Conservation (phyloP, 2,888 invertebrate genomes). For the Tachina lurida region DNA sequence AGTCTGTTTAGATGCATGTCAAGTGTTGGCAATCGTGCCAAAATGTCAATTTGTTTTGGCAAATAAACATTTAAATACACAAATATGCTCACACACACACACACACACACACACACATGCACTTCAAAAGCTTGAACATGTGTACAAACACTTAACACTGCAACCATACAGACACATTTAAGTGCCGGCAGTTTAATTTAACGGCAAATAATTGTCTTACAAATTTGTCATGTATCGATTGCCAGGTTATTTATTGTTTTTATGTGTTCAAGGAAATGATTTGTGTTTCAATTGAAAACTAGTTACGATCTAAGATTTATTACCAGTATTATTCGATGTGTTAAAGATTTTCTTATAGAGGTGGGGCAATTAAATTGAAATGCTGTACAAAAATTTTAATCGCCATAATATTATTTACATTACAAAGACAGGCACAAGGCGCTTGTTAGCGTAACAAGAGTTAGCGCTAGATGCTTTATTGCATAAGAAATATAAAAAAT, state of each 20-base stretch:
- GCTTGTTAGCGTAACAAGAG: too few relatives aligned
- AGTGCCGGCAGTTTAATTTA: not conserved
- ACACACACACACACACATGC: not conserved
- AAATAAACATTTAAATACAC: slow-evolving; percentile 55
- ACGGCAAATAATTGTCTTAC: slow-evolving; percentile 63
- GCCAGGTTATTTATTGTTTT: slow-evolving; percentile 52
- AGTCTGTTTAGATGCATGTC: slow-evolving; percentile 55
- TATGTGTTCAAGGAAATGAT: slow-evolving; percentile 22
- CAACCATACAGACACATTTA: not conserved
- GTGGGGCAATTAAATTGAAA: too few relatives aligned
- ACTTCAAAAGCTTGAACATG: not conserved
- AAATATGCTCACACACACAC: slow-evolving; percentile 1
- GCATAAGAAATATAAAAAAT: too few relatives aligned
- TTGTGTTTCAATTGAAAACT: slow-evolving; percentile 2
- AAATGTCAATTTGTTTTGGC: slow-evolving; percentile 65
- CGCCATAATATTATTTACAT: too few relatives aligned
- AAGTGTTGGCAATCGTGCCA: slow-evolving; percentile 65
- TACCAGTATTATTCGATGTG: not conserved
- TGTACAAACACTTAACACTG: not conserved
- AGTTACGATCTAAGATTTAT: not conserved
- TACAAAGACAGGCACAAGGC: too few relatives aligned
- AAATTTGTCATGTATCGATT: slow-evolving; percentile 66
- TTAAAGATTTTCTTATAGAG: not conserved
- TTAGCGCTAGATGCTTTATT: too few relatives aligned
- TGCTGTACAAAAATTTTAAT: too few relatives aligned